These are phyloP conservation scores for Protobothrops mucrosquamatus DNA, from an alignment of 2,113 vertebrate genomes.

Conservation along the genomic window DNA sequence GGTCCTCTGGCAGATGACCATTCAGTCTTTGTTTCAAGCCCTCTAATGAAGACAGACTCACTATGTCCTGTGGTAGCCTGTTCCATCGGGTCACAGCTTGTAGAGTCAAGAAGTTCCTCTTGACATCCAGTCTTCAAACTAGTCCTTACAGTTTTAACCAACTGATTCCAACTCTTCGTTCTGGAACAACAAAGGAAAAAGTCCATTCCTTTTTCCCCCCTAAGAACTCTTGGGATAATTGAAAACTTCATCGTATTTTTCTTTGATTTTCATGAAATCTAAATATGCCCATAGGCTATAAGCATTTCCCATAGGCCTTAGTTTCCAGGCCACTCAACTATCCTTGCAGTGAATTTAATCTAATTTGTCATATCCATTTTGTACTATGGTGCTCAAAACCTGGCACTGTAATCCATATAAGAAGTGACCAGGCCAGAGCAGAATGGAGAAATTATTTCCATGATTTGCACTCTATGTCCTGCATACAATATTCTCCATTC, in stretches of 20 bases:
- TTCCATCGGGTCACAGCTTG: not conserved
- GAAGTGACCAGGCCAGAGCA: not conserved
- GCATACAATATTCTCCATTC: not conserved
- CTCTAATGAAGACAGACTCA: not conserved
- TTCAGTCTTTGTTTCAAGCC: not conserved
- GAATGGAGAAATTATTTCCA: not conserved
- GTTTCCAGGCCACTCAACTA: not conserved
- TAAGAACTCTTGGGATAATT: not conserved
- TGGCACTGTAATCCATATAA: not conserved
- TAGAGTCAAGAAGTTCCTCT: not conserved
- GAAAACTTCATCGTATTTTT: not conserved
- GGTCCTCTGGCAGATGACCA: not conserved
- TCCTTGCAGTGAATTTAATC: not conserved
- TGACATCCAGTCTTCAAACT: not conserved
- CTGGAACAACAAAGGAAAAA: not conserved
- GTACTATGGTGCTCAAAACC: not conserved
- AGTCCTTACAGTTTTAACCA: not conserved
- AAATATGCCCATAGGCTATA: not conserved
- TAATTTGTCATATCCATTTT: not conserved
- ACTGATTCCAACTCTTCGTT: not conserved
- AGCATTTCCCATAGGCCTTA: not conserved
- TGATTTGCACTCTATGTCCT: not conserved
- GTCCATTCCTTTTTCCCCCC: not conserved
- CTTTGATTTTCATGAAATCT: not conserved
- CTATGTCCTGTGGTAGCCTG: too few relatives aligned